Conservation (phyloP, 2,888 invertebrate genomes). For the Protodeltote pygarga region DNA sequence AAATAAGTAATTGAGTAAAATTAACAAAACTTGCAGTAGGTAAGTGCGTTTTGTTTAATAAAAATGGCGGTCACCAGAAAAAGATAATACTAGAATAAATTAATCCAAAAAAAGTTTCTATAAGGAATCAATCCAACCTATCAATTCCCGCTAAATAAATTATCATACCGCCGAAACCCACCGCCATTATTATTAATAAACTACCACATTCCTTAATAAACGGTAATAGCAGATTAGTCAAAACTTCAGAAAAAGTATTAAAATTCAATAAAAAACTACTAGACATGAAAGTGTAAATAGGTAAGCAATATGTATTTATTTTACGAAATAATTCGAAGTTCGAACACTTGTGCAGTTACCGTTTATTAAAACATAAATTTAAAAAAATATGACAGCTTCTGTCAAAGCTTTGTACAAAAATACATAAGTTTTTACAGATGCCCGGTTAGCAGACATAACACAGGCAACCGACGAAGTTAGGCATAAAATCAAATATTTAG, state of each 20-base stretch:
- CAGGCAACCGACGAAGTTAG: constrained; percentile 24
- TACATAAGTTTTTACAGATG: constrained; percentile 29
- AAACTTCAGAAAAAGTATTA: background rate
- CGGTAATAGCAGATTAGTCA: constrained; percentile 26
- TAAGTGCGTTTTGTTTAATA: constrained; percentile 11
- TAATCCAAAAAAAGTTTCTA: background rate
- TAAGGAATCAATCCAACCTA: constrained; percentile 68
- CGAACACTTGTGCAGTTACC: constrained; percentile 24
- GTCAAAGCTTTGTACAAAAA: constrained; percentile 34
- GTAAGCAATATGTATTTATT: background rate
- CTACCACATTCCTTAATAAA: constrained; percentile 18
- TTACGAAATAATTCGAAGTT: background rate
- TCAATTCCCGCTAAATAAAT: constrained; percentile 50
- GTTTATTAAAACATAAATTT: constrained; percentile 22
- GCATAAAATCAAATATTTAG: constrained; percentile 7
- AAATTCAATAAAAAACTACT: background rate
- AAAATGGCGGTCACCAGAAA: constrained; percentile 9
- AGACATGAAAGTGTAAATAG: background rate
- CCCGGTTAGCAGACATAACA: constrained; percentile 35
- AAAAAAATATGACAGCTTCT: constrained; percentile 15
- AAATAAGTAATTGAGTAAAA: constrained; percentile 2
- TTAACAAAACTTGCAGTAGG: too few species aligned
- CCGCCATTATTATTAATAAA: constrained; percentile 17
- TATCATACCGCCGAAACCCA: background rate
- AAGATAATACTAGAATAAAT: background rate